Evolutionary conservation across 2,888 invertebrate species (phyloP).

Genomic region (Seira sanloemensis): DNA sequence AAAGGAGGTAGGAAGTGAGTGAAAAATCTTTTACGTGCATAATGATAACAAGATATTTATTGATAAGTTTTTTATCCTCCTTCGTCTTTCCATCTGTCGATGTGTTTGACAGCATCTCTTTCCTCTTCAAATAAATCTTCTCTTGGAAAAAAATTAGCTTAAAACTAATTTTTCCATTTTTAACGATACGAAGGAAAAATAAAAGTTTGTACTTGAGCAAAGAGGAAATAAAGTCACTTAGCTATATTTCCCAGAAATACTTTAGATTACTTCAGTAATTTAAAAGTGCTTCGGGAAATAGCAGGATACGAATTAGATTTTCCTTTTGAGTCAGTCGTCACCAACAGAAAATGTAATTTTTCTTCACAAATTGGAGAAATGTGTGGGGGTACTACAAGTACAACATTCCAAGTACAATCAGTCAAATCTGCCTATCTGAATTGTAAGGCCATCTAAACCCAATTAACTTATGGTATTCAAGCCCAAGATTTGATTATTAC

Average conservation of each 20-base stretch:
- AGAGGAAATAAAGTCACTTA: background rate
- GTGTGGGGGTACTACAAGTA: background rate
- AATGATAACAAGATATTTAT: conserved; percentile 7
- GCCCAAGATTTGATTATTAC: no score
- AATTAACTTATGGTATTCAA: no score
- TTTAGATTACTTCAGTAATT: background rate
- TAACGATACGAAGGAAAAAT: background rate
- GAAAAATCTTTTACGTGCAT: conserved; percentile 27
- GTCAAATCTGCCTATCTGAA: no score
- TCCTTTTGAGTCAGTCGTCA: background rate
- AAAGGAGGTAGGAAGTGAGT: conserved; percentile 46
- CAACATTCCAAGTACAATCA: no score
- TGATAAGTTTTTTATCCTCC: conserved; percentile 30
- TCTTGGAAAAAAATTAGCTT: background rate
- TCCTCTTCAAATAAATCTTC: conserved; percentile 16
- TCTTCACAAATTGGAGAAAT: background rate
- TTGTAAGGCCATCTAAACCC: no score
- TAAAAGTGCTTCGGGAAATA: background rate
- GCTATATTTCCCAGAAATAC: no score
- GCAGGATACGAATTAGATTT: background rate
- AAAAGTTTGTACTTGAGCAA: background rate
- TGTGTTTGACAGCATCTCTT: conserved; percentile 50
- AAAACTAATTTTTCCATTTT: background rate
- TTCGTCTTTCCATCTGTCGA: conserved; percentile 12
- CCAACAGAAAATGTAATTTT: background rate